Evolutionary conservation across 2,113 vertebrate species (phyloP).

Genomic region (Acrocephalus kingi): DNA sequence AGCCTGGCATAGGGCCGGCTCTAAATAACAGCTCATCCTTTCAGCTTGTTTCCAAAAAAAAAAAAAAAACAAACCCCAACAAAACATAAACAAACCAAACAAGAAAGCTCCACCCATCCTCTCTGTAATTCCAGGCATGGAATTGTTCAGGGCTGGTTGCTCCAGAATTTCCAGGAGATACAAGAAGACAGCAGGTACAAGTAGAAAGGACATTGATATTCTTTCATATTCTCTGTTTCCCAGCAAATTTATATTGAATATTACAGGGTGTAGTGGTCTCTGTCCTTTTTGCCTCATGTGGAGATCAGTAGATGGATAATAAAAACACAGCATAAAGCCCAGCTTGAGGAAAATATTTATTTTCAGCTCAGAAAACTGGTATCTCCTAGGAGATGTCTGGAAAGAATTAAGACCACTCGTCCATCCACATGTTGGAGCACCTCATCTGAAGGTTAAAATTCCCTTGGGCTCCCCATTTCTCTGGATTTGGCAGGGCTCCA

Average conservation of each 20-base stretch:
- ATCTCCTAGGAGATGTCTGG: not conserved
- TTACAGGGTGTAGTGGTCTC: not conserved
- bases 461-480: not conserved
- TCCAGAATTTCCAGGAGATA: not conserved
- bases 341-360: not conserved
- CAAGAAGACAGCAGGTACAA: not conserved
- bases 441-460: not conserved
- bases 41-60: not conserved
- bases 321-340: not conserved
- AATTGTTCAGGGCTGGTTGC: not conserved
- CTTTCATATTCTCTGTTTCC: not conserved
- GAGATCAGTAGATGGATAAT: not conserved
- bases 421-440: not conserved
- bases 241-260: not conserved
- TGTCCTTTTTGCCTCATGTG: not conserved
- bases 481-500: not conserved
- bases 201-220: not conserved
- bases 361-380: not conserved
- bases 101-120: not conserved
- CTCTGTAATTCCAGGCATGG: not conserved
- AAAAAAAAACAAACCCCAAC: not conserved
- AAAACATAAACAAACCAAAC: not conserved
- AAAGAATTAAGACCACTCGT: not conserved
- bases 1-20: not conserved
- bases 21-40: slow-evolving; percentile 4